A percentile compares a stretch with the other conserved stretches of the same genome.
Conservation (phyloP, 2,113 vertebrate genomes). For the Osmerus mordax region DNA sequence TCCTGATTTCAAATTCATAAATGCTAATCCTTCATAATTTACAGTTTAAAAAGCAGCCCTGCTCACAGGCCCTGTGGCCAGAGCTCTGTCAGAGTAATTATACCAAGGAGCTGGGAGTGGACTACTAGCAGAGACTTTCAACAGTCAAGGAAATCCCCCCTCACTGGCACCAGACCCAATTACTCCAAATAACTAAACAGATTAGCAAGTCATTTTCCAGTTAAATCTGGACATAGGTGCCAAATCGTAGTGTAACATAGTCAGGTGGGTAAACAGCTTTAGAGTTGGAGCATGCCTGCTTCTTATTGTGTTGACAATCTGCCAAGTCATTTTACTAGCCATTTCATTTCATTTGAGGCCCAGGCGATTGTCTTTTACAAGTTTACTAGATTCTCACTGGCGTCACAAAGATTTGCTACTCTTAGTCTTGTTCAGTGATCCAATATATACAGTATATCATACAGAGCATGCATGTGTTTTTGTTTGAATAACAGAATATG, state of each 20-base stretch:
- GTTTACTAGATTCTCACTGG: constrained; percentile 49
- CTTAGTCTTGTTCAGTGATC: constrained; percentile 44
- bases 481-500: constrained; percentile 14
- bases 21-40: constrained; percentile 99
- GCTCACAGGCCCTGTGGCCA: constrained; percentile 99
- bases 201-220: constrained; percentile 99
- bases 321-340: constrained; percentile 68
- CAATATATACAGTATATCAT: constrained; percentile 20
- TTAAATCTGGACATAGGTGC: constrained; percentile 94
- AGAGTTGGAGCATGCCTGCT: constrained; percentile 69
- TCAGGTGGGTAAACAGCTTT: constrained; percentile 95
- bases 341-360: constrained; percentile 67
- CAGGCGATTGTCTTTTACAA: constrained; percentile 63
- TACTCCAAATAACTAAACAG: constrained; percentile 99
- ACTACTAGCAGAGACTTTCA: constrained; percentile 98
- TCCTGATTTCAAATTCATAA: constrained; percentile 99
- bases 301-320: constrained; percentile 59
- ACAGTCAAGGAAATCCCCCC: constrained; percentile 94
- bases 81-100: constrained; percentile 99
- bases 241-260: constrained; percentile 90
- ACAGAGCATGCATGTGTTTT: constrained; percentile 14
- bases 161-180: constrained; percentile 97
- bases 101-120: constrained; percentile 97
- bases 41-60: constrained; percentile 99
- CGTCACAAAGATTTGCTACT: constrained; percentile 57